Evolutionary conservation across 1,140 invertebrate species (phyloP).

Genomic region (Ladona fulva): DNA sequence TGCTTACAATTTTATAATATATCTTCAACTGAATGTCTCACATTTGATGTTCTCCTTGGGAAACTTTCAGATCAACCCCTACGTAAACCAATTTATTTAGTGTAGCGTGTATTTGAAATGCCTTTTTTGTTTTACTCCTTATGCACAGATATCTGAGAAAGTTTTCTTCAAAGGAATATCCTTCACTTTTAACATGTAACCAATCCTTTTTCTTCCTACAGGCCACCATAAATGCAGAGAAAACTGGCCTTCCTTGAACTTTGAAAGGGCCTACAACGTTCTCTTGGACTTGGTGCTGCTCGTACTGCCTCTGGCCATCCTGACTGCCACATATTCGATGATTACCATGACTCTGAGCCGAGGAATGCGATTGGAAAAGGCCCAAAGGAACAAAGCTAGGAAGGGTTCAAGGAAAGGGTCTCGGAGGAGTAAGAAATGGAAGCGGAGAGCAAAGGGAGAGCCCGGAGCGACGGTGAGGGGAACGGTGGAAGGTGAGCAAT

Average conservation of each 20-base stretch:
- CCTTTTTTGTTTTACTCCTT: too few species aligned
- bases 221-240: slow-evolving; percentile 39
- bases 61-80: too few species aligned
- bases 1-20: too few species aligned
- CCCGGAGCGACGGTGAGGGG: background rate
- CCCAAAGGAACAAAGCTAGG: background rate
- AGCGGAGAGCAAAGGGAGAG: background rate
- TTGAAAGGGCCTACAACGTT: slow-evolving; percentile 42
- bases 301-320: slow-evolving; percentile 42
- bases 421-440: background rate
- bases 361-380: slow-evolving; percentile 26
- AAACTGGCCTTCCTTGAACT: slow-evolving; percentile 34
- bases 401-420: background rate
- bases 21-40: too few species aligned
- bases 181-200: too few species aligned
- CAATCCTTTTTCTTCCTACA: slow-evolving; percentile 23
- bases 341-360: slow-evolving; percentile 37
- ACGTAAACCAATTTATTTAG: too few species aligned
- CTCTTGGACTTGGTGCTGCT: slow-evolving; percentile 43
- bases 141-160: too few species aligned
- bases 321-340: slow-evolving; percentile 40
- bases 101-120: too few species aligned
- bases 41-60: too few species aligned
- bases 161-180: too few species aligned
- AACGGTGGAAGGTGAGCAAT: background rate